These are phyloP conservation scores for Octodonta nipae DNA, from an alignment of 2,888 invertebrate genomes.

Conservation along the genomic window DNA sequence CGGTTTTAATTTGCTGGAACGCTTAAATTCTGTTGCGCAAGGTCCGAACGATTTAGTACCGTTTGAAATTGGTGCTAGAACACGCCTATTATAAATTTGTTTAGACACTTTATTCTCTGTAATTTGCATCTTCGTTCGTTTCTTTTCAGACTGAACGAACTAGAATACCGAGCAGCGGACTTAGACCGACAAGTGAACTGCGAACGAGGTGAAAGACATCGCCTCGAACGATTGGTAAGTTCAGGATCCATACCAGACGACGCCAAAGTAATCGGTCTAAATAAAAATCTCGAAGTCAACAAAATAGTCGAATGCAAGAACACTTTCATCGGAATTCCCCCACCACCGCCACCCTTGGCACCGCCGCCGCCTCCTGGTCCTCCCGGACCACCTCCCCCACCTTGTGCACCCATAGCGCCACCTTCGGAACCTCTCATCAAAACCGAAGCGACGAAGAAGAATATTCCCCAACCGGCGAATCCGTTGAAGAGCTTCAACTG, in stretches of 20 bases:
- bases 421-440: slow-evolving; percentile 45
- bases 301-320: slow-evolving; percentile 16
- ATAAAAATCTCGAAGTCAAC: slow-evolving; percentile 24
- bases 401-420: slow-evolving; percentile 46
- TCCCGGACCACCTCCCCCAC: slow-evolving; percentile 46
- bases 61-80: too few relatives aligned
- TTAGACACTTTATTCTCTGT: too few relatives aligned
- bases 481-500: slow-evolving; percentile 95
- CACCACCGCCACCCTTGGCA: slow-evolving; percentile 31
- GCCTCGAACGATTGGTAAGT: slow-evolving; percentile 73
- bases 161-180: slow-evolving; percentile 41
- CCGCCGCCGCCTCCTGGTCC: slow-evolving; percentile 48
- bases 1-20: too few relatives aligned
- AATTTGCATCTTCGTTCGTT: too few relatives aligned
- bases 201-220: slow-evolving; percentile 66
- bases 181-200: slow-evolving; percentile 50
- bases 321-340: slow-evolving; percentile 27
- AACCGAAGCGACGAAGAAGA: slow-evolving; percentile 55
- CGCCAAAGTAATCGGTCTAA: slow-evolving; percentile 57
- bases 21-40: too few relatives aligned
- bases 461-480: slow-evolving; percentile 84
- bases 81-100: too few relatives aligned
- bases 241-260: slow-evolving; percentile 89
- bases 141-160: slow-evolving; percentile 33
- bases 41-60: too few relatives aligned